phyloP scores from a whole-genome alignment of 92 coral and sea anemone genomes.

The Zoanthus solanderi region DNA sequence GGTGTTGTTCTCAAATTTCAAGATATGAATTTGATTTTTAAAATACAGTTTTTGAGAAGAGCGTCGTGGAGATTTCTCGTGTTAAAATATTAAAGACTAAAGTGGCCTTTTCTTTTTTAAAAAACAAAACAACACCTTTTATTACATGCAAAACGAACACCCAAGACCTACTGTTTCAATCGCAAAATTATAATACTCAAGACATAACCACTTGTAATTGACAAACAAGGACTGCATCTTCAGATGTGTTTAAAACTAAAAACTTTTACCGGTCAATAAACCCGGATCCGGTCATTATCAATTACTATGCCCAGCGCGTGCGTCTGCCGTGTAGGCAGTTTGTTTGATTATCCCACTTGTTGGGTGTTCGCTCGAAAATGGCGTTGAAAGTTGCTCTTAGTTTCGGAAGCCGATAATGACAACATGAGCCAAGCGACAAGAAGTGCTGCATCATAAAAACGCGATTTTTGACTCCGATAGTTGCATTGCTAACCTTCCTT shows the following conservation, averaged over 20 bases:
- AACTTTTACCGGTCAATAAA: conserved; percentile 12
- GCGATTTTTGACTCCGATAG: neutral
- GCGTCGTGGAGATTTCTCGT: too few species aligned
- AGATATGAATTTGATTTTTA: too few species aligned
- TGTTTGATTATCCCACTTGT: neutral
- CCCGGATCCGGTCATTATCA: neutral
- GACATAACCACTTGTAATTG: too few species aligned
- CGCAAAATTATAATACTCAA: too few species aligned
- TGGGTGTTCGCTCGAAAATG: neutral
- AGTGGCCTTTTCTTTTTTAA: too few species aligned
- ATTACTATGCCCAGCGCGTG: neutral
- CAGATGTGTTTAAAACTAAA: neutral
- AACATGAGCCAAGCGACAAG: neutral
- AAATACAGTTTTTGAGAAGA: too few species aligned
- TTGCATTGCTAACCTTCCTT: neutral
- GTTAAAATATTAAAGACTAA: too few species aligned
- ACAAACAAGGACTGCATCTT: too few species aligned
- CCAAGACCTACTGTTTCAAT: too few species aligned
- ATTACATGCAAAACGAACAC: too few species aligned
- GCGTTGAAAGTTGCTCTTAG: neutral
- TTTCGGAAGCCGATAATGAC: neutral
- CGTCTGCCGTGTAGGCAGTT: neutral
- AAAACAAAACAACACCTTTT: too few species aligned
- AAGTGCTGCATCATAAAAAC: neutral
- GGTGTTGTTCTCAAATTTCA: too few species aligned